Conservation (phyloP, 2,888 invertebrate genomes). For the Andrena hattorfiana region DNA sequence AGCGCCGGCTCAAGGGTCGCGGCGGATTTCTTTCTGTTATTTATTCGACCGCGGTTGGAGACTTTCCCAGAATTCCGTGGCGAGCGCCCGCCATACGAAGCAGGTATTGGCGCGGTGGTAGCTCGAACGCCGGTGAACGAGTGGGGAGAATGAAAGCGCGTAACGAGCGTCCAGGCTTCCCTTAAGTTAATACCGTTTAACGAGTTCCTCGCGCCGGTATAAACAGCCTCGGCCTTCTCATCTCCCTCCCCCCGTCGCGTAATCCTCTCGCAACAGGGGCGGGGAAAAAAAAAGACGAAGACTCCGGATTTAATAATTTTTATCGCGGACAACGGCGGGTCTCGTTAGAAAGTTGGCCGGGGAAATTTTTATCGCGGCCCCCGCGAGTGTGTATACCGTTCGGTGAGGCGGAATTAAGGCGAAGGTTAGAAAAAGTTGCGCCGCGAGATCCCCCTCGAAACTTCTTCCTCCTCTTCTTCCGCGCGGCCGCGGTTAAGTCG, state of each 20-base stretch:
- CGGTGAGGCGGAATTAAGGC: slow-evolving; percentile 27
- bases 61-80: slow-evolving; percentile 39
- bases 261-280: background rate
- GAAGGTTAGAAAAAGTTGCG: slow-evolving; percentile 44
- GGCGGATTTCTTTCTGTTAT: slow-evolving; percentile 41
- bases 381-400: background rate
- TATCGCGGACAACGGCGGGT: background rate
- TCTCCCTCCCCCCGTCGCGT: background rate
- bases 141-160: background rate
- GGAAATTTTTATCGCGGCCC: slow-evolving; percentile 16
- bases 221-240: slow-evolving; percentile 4
- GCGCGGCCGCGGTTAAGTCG: background rate
- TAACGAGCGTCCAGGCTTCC: slow-evolving; percentile 19
- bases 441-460: slow-evolving; percentile 25
- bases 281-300: background rate
- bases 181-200: slow-evolving; percentile 51
- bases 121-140: slow-evolving; percentile 9
- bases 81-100: slow-evolving; percentile 30
- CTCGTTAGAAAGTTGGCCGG: slow-evolving; percentile 32
- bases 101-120: background rate
- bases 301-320: slow-evolving; percentile 44
- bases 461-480: background rate
- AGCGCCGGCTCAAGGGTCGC: slow-evolving; percentile 53
- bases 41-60: slow-evolving; percentile 51
- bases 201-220: slow-evolving; percentile 17